A percentile compares a stretch with the other conserved stretches of the same genome.
These are phyloP conservation scores for Noctua pronuba DNA, from an alignment of 2,888 invertebrate genomes.

Conservation along the genomic window DNA sequence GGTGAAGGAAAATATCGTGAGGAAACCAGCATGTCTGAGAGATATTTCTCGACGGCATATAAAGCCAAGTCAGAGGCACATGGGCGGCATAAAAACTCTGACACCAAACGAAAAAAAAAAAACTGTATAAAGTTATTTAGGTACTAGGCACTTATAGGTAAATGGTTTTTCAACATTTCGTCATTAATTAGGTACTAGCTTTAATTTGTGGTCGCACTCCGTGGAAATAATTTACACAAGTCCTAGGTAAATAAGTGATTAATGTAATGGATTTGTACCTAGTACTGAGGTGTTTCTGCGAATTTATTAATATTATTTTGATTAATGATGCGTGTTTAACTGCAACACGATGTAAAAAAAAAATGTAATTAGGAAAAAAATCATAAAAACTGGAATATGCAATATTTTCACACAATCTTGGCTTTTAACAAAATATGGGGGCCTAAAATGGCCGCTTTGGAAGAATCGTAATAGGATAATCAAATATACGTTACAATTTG, in stretches of 20 bases:
- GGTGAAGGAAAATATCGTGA: no score
- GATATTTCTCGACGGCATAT: no score
- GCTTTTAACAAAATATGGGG: no score
- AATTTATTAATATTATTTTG: background rate
- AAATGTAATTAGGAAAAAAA: no score
- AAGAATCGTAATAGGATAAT: no score
- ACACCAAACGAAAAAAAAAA: background rate
- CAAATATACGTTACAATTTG: no score
- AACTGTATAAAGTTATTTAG: background rate
- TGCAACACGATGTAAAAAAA: background rate
- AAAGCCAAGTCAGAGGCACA: no score
- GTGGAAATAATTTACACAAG: slow-evolving; percentile 11
- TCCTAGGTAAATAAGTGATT: slow-evolving; percentile 26
- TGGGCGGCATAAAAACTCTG: no score
- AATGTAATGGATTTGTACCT: background rate
- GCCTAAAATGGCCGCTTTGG: no score
- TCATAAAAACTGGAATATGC: no score
- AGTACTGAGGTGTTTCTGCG: background rate
- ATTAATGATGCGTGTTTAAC: background rate
- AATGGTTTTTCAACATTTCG: slow-evolving; percentile 7
- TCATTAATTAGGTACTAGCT: background rate
- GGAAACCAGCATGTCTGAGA: no score
- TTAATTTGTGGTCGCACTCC: slow-evolving; percentile 10
- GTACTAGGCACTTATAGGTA: background rate
- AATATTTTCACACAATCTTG: no score